Percentiles rank a stretch among this genome's conserved stretches.
phyloP scores from a whole-genome alignment of 2,113 vertebrate genomes.

The Picathartes gymnocephalus region DNA sequence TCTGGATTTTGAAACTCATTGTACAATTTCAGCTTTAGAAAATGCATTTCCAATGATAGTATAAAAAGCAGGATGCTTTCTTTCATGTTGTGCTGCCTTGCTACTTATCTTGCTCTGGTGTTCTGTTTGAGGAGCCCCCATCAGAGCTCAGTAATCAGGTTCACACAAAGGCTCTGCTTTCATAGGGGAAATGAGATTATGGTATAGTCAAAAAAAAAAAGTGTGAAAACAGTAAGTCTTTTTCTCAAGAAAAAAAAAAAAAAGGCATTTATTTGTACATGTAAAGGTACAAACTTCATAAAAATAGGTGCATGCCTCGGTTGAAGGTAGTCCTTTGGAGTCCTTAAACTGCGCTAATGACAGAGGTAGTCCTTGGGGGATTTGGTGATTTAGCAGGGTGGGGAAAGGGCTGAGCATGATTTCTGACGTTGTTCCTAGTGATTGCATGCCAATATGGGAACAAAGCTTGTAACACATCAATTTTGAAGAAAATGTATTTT shows the following conservation, averaged over 20 bases:
- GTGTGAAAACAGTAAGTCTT: neutral
- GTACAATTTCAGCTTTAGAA: neutral
- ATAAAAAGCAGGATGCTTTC: neutral
- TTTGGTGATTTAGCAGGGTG: rapidly evolving
- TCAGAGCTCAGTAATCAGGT: neutral
- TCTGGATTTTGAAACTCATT: neutral
- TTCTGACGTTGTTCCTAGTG: neutral
- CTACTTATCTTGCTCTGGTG: neutral
- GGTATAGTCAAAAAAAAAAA: neutral
- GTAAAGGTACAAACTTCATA: neutral
- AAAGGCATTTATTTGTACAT: rapidly evolving
- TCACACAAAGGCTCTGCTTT: neutral
- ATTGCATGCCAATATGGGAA: neutral
- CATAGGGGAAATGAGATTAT: neutral
- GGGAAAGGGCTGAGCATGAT: neutral
- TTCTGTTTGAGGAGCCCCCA: neutral
- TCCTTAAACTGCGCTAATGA: neutral
- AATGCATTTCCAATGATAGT: neutral
- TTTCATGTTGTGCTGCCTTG: neutral
- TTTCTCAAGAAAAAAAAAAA: too few relatives aligned
- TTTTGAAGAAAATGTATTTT: neutral
- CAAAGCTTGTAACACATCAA: neutral
- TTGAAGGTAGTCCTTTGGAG: neutral
- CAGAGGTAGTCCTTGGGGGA: rapidly evolving
- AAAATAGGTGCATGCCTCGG: neutral